Conservation (phyloP, 1,140 invertebrate genomes). For the Tribolium madens region DNA sequence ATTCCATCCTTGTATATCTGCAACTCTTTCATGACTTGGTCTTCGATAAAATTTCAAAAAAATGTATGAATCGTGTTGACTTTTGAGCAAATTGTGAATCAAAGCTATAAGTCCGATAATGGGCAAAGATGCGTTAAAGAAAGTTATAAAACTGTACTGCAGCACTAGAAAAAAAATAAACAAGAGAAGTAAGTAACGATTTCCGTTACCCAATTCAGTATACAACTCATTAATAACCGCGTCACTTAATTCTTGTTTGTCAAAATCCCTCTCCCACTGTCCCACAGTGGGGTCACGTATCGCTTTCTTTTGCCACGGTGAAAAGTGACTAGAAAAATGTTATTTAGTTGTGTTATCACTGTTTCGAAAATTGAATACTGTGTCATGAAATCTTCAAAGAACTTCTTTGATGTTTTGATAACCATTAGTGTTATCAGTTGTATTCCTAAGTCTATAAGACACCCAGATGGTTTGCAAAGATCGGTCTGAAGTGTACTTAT, state of each 20-base stretch:
- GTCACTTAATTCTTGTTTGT: constrained; percentile 45
- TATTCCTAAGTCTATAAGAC: constrained; percentile 52
- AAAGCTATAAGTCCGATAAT: background rate
- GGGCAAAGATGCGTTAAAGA: constrained; percentile 8
- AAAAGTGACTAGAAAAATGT: too few species aligned
- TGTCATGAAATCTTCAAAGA: too few species aligned
- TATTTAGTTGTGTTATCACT: too few species aligned
- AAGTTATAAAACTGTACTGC: constrained; percentile 6
- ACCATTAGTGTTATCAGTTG: constrained; percentile 41
- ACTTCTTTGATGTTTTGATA: background rate
- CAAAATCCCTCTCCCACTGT: constrained; percentile 9
- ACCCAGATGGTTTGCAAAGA: constrained; percentile 54
- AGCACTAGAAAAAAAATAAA: background rate
- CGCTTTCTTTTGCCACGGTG: background rate
- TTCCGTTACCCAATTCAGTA: constrained; percentile 1
- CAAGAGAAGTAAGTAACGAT: background rate
- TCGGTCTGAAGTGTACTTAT: constrained; percentile 39
- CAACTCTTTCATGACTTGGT: constrained; percentile 76
- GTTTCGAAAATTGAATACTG: too few species aligned
- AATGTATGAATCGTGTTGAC: constrained; percentile 83
- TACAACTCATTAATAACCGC: constrained; percentile 44
- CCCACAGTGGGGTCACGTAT: background rate
- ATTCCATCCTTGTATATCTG: constrained; percentile 70
- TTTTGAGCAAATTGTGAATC: constrained; percentile 64
- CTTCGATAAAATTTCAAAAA: constrained; percentile 78